Evolutionary conservation across 2,797 vertebrate species (phyloP), one percentile per base, ranked within the genome.

Genomic region (Chaenodraco wilsoni): DNA sequence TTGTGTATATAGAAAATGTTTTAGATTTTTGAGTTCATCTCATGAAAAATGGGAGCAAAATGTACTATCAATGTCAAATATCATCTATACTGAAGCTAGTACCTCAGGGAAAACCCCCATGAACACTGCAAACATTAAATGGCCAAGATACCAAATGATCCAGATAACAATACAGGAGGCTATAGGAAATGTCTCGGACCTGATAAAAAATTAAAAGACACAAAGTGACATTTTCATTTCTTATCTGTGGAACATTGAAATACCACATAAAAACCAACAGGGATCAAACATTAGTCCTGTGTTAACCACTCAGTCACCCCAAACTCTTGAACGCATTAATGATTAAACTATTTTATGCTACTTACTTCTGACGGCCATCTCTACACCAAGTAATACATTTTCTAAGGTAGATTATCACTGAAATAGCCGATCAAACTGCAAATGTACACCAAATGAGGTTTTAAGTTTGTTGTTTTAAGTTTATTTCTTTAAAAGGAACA

Each of bases 371-470:
- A 74, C 70, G 78, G 68, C 69, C 50, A 78, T 76, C 72, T 66
- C 69, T 83, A 58, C 60, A 69, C 67, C 65, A 85, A 84, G 83
- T 79, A 56, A 78, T 48, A 55, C 23, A 74, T 82, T 74, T 78
- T 73, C 58, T 72, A 44, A 62, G 59, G 63, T 49, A 21, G 50
- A 84, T 84, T 82, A 83, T 61, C 31, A 55, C 55, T 55, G 50
- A 63, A 75, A 71, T 48, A 76, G 52, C 16, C 43, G 9, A 58
- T 21, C 50, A 60, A 67, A 31, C 56, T 69, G 65, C 6, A 69
- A 31, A 12, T 16, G 54, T 23, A 48, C 49, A 55, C n/a, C 44
- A 48, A 74, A 65, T 57, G 27, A 63, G 50, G 65, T 41, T 4
- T 11, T 41, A 23, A 41, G 0, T 44, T 52, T 78, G 68, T 72